Evolutionary conservation across 2,113 vertebrate genomes (phyloP).

Genomic region (Xenus cinereus): DNA sequence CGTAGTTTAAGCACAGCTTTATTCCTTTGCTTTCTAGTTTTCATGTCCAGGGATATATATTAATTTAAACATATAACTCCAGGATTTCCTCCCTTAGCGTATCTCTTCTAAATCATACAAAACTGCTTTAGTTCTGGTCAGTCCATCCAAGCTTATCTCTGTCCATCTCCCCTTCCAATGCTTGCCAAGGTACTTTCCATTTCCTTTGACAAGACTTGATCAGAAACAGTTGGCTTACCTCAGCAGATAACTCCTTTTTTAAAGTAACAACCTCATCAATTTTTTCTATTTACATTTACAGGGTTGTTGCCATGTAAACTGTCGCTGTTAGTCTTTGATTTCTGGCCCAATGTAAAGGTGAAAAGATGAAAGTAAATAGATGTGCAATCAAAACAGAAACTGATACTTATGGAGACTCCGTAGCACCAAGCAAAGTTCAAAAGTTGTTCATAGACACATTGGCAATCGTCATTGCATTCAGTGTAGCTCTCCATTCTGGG

Average conservation of each 20-base stretch:
- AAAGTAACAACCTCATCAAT: not conserved
- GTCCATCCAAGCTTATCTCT: not conserved
- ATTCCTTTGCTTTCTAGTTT: not conserved
- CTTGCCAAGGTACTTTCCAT: not conserved
- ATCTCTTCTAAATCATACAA: not conserved
- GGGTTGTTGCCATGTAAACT: not conserved
- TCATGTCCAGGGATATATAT: not conserved
- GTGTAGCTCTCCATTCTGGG: not conserved
- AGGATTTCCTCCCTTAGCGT: not conserved
- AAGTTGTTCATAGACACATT: not conserved
- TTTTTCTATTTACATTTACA: conserved; percentile 6
- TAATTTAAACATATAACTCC: not conserved
- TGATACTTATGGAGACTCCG: not conserved
- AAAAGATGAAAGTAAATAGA: not conserved
- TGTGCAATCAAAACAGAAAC: not conserved
- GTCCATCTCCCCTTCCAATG: not conserved
- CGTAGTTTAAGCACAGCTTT: not conserved
- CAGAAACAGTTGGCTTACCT: not conserved
- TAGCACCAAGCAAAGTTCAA: not conserved
- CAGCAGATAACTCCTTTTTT: not conserved
- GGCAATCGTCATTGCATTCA: not conserved
- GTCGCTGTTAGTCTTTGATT: not conserved
- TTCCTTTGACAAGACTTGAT: not conserved
- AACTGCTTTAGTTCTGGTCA: not conserved
- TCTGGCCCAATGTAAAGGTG: not conserved